These are phyloP conservation scores for Apodemus agrarius DNA, from an alignment of 2,797 vertebrate genomes.

Conservation along the genomic window DNA sequence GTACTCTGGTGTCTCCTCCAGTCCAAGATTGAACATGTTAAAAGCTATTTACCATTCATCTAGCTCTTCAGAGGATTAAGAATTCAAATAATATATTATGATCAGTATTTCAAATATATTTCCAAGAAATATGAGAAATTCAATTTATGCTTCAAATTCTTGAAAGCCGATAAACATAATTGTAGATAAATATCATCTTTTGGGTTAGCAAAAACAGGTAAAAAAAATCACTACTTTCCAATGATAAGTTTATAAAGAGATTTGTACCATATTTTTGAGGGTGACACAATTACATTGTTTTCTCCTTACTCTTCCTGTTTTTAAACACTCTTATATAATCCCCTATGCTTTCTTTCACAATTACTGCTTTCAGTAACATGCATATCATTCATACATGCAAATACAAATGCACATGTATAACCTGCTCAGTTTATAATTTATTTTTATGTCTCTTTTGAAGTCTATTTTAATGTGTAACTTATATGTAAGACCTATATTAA, in stretches of 20 bases:
- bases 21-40: neutral
- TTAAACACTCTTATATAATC: neutral
- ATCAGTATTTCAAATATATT: neutral
- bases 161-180: neutral
- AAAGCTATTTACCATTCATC: neutral
- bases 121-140: neutral
- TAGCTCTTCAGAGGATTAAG: neutral
- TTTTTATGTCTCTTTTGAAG: neutral
- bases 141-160: neutral
- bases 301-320: neutral
- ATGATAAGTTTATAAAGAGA: neutral
- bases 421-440: neutral
- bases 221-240: neutral
- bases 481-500: neutral
- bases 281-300: neutral
- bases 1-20: neutral
- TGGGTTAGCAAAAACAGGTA: fast-evolving
- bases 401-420: neutral
- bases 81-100: neutral
- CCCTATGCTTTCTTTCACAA: neutral
- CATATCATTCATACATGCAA: neutral
- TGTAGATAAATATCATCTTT: neutral
- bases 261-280: neutral
- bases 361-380: neutral
- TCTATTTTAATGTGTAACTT: neutral